Conservation (phyloP, 2,113 vertebrate genomes). For the Calonectris borealis region DNA sequence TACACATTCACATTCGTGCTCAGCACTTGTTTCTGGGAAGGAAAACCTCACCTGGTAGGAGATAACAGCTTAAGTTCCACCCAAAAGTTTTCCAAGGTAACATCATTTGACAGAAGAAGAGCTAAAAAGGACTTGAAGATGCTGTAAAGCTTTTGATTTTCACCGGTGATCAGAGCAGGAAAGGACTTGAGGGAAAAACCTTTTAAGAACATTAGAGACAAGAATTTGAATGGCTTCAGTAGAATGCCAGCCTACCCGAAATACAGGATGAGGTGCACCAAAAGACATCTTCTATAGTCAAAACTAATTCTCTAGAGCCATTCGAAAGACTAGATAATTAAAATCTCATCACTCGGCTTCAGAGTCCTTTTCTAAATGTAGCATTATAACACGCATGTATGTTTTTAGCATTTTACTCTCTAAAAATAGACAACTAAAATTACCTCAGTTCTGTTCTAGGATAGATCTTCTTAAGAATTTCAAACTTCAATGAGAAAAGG, state of each 20-base stretch:
- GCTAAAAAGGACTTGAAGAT: background rate
- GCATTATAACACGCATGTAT: background rate
- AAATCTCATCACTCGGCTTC: background rate
- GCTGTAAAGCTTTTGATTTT: background rate
- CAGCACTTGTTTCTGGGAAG: background rate
- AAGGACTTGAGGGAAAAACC: background rate
- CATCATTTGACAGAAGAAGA: background rate
- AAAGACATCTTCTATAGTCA: background rate
- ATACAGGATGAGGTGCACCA: background rate
- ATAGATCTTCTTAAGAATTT: background rate
- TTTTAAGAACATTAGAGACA: background rate
- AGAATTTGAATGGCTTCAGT: background rate
- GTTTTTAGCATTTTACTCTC: background rate
- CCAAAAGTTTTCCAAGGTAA: background rate
- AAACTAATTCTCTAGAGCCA: background rate
- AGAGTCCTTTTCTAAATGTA: background rate
- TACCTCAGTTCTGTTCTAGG: background rate
- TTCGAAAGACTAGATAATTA: background rate
- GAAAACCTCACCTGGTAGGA: background rate
- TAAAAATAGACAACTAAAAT: conserved; percentile 1
- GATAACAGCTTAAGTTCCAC: background rate
- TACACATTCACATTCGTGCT: background rate
- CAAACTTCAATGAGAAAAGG: background rate
- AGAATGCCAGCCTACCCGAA: background rate
- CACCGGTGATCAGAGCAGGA: background rate